Evolutionary conservation across 2,888 invertebrate genomes (phyloP), one percentile per base, ranked within the genome.

Genomic region (Synergus japonicus): DNA sequence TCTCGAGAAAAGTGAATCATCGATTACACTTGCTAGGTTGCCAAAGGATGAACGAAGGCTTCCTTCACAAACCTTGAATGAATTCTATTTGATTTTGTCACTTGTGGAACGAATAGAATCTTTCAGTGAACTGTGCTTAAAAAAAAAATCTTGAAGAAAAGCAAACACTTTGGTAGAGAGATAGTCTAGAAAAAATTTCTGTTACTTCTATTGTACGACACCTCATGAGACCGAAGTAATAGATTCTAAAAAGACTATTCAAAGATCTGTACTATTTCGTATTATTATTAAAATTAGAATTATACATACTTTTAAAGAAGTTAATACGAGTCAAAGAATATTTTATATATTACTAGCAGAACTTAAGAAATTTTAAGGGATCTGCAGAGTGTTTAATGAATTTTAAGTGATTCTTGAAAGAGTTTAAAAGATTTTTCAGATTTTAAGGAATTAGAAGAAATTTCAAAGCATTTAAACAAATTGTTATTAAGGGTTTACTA

Each of bases 1-100:
- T 13, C 67, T 41, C 13, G 65, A 76, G 67, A 84, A 85, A 81
- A 86, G 80, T 85, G 85, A 86, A 86, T 87, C 87, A 87, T 85
- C 86, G 87, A 87, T 87, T 85, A 85, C 87, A 85, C 85, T 87
- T 85, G 82, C 83, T 83, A 86, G 87, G 84, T 84, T 85, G 82
- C 83, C 78, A 73, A 76, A 81, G 79, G 73, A 54, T 86, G 80
- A 85, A 80, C 85, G 83, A 83, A 80, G 86, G 87, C 87, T 86
- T 86, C 86, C 79, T 78, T 22, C 80, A 80, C 44, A 63, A 83
- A 82, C 85, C 86, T 87, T 86, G 86, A 86, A 85, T 83, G 78
- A 86, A 85, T 86, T 67, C 43, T 41, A 66, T 44, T 66, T 49
- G 69, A 69, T 69, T 49, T 37, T 41, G 54, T 41, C 37, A 29